These are phyloP conservation scores for Nomada ferruginata DNA, from an alignment of 2,888 invertebrate genomes.

Conservation along the genomic window DNA sequence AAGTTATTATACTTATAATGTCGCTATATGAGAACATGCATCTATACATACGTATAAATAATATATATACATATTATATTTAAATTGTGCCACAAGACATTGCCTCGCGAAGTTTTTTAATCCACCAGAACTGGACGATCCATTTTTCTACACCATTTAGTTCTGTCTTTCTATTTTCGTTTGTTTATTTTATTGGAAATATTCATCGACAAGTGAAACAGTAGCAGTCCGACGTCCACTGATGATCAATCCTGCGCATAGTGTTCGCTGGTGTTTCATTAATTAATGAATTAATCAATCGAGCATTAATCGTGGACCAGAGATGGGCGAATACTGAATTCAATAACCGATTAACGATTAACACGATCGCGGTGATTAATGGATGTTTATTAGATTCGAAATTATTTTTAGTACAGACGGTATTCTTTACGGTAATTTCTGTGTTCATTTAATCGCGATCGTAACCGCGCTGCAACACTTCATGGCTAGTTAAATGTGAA, in stretches of 20 bases:
- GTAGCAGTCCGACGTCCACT: slow-evolving; percentile 47
- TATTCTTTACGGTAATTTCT: neutral
- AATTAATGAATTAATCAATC: slow-evolving; percentile 6
- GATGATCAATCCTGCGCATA: slow-evolving; percentile 38
- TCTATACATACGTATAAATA: slow-evolving; percentile 66
- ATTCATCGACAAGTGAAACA: slow-evolving; percentile 18
- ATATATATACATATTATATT: slow-evolving; percentile 56
- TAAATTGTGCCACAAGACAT: slow-evolving; percentile 56
- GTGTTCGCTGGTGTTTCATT: slow-evolving; percentile 8
- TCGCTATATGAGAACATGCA: slow-evolving; percentile 62
- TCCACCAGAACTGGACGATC: slow-evolving; percentile 29
- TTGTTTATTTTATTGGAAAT: neutral
- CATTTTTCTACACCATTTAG: neutral
- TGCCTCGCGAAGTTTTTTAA: slow-evolving; percentile 48
- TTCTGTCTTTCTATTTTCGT: neutral
- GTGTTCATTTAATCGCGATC: neutral
- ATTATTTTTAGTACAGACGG: no score
- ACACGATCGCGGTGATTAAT: neutral
- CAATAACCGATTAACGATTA: slow-evolving; percentile 24
- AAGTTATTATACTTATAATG: slow-evolving; percentile 71
- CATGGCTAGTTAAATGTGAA: neutral
- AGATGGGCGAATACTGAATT: slow-evolving; percentile 31
- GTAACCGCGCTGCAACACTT: slow-evolving; percentile 19
- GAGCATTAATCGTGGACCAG: neutral
- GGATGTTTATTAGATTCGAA: no score